Percentiles rank a stretch among this genome's conserved stretches.
Conservation (phyloP, 2,797 vertebrate genomes). For the Lutjanus argentimaculatus region DNA sequence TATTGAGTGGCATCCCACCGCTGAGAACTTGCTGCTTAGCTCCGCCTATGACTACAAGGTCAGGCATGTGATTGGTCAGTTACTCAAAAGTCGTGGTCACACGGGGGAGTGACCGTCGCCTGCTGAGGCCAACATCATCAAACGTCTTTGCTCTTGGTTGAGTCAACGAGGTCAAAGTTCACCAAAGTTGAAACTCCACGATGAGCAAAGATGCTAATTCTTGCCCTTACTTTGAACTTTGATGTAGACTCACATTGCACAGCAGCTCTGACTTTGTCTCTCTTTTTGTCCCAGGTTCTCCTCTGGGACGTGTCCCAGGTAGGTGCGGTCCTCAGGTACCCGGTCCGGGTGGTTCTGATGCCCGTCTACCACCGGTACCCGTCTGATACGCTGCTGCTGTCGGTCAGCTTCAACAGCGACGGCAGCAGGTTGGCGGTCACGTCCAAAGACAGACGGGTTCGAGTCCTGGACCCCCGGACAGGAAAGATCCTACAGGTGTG, state of each 20-base stretch:
- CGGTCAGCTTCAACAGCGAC: slow-evolving; percentile 92
- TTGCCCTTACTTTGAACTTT: too few relatives aligned
- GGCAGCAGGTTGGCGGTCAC: slow-evolving; percentile 92
- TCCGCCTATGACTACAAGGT: slow-evolving; percentile 85
- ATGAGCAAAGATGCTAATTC: too few relatives aligned
- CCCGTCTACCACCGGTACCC: slow-evolving; percentile 63
- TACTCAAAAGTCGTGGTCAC: too few relatives aligned
- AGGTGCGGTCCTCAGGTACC: slow-evolving; percentile 83
- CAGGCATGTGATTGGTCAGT: neutral
- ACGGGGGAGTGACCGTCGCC: too few relatives aligned
- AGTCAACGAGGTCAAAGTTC: too few relatives aligned
- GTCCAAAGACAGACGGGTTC: slow-evolving; percentile 91
- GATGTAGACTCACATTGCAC: neutral
- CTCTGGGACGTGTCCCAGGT: slow-evolving; percentile 92
- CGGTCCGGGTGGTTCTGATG: slow-evolving; percentile 87
- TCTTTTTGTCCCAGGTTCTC: slow-evolving; percentile 86
- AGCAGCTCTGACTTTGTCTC: neutral
- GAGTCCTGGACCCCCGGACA: slow-evolving; percentile 90
- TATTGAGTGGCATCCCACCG: slow-evolving; percentile 96
- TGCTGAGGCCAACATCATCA: too few relatives aligned
- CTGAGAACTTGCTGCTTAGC: slow-evolving; percentile 85
- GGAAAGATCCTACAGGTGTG: slow-evolving; percentile 89
- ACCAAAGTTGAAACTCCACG: too few relatives aligned
- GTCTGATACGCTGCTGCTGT: slow-evolving; percentile 89
- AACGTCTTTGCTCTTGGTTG: too few relatives aligned